Evolutionary conservation across 2,888 invertebrate genomes (phyloP).

Genomic region (Pammene fasciana): DNA sequence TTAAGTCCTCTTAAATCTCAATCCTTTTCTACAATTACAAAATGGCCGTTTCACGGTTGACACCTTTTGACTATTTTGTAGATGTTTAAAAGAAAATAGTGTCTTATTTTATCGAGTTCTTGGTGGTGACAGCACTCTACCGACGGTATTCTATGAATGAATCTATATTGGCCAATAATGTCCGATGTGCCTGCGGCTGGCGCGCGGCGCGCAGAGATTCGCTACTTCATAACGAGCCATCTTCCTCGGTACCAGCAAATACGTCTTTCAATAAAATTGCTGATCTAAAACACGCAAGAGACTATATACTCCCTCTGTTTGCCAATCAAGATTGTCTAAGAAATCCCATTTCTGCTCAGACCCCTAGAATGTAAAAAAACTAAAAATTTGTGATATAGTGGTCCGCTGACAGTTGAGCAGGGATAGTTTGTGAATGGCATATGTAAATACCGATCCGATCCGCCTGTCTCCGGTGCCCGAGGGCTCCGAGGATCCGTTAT

Average conservation of each 20-base stretch:
- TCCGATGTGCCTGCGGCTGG: neutral
- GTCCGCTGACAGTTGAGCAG: neutral
- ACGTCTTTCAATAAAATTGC: conserved; percentile 16
- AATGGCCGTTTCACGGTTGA: too few species aligned
- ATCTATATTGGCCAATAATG: neutral
- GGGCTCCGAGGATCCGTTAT: conserved; percentile 16
- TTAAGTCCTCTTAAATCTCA: too few species aligned
- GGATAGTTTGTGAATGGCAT: neutral
- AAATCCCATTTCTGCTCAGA: neutral
- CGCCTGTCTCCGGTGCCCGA: neutral
- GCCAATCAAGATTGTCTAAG: too few species aligned
- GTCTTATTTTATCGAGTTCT: too few species aligned
- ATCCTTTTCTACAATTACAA: too few species aligned
- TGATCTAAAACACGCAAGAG: neutral
- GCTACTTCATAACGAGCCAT: too few species aligned
- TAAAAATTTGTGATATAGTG: neutral
- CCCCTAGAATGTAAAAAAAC: neutral
- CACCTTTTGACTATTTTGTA: too few species aligned
- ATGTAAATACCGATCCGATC: conserved; percentile 21
- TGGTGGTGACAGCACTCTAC: too few species aligned
- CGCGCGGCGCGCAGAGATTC: neutral
- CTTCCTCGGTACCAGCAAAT: neutral
- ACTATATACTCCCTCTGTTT: too few species aligned
- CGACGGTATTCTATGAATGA: too few species aligned
- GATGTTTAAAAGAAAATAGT: too few species aligned